A percentile compares a stretch with the other conserved stretches of the same genome.
These are phyloP conservation scores for Heloderma charlesbogerti DNA, from an alignment of 2,113 vertebrate species.

Conservation along the genomic window DNA sequence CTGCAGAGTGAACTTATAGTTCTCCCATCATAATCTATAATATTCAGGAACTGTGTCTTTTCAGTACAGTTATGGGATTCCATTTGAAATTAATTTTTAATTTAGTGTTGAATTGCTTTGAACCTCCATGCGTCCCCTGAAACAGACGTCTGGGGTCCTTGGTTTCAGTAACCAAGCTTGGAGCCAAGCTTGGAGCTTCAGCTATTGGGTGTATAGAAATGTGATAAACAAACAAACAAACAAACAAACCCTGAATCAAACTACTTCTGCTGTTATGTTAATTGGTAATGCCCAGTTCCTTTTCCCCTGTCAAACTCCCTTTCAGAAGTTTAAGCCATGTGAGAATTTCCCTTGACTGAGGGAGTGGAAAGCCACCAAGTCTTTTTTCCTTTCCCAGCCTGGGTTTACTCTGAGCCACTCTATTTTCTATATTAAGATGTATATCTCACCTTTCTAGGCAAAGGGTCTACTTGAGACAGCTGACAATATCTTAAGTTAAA, in stretches of 20 bases:
- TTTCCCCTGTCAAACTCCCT: neutral
- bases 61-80: neutral
- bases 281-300: neutral
- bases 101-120: neutral
- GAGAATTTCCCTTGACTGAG: neutral
- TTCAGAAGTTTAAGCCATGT: neutral
- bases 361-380: neutral
- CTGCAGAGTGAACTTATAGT: neutral
- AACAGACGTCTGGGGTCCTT: neutral
- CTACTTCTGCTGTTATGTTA: neutral
- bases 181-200: neutral
- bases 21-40: neutral
- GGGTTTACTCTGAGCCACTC: neutral
- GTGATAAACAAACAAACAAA: neutral
- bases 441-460: too few species aligned
- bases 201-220: too few species aligned
- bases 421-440: too few species aligned
- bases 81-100: neutral
- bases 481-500: too few species aligned
- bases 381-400: neutral
- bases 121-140: neutral
- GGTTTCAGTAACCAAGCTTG: neutral
- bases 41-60: neutral
- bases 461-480: too few species aligned
- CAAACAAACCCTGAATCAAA: neutral